Evolutionary conservation across 2,113 vertebrate species (phyloP), one percentile per base, ranked within the genome.

Genomic region (Oreocharis arfaki): DNA sequence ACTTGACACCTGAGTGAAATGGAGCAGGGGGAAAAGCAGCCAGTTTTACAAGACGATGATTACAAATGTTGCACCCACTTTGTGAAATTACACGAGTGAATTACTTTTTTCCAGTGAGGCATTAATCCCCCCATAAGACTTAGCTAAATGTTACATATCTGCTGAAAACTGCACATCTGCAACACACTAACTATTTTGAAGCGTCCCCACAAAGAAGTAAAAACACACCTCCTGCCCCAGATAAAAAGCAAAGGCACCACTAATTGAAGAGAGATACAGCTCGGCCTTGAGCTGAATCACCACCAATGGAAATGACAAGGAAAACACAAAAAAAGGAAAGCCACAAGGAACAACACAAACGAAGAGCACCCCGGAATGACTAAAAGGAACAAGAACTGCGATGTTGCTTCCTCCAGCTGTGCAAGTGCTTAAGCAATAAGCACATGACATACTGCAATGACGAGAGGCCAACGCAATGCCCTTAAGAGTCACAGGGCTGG

Each of bases 51-150:
- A 75, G 39, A 68, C 24, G 15, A 59, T 53, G 41, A 95, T 57
- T 44, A 65, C 27, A 87, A 74, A 78, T 20, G 35, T 27, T 78
- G 50, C 5, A 24, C 70, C 49, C 33, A 42, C 69, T 83, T 15
- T 6, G 39, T 71, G 69, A 91, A 91, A 93, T 80, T 56, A 75
- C 23, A 90, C 28, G 39, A 73, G 57, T 50, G 37, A 86, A 44
- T 37, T 77, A 10, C 23, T 90, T 80, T 93, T 96, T 85, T 91
- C 90, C 70, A 65, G 4, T 53, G 55, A 95, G 56, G 47, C 68
- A 87, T 57, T 85, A 83, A 93, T 70, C 52, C 50, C 68, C 65
- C 44, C 52, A 10, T 28, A 50, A 81, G 79, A 78, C 35, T 35
- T 70, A 69, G 59, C 61, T 71, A 71, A 90, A 89, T 56, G 32